Evolutionary conservation across 2,797 vertebrate species (phyloP).

Genomic region (Pseudomugil gertrudae): DNA sequence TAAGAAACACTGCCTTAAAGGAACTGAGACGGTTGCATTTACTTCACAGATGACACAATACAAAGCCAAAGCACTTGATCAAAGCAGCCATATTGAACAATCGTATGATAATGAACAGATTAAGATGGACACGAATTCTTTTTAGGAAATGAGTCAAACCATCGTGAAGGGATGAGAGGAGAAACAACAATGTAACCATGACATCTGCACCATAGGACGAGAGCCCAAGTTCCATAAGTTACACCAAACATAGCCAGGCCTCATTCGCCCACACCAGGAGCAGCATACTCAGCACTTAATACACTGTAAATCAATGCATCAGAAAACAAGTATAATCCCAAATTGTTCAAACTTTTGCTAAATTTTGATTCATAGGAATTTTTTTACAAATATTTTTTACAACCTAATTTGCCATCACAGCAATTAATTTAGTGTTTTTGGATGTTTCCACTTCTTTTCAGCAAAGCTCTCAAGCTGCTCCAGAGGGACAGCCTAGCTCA

Average conservation of each 20-base stretch:
- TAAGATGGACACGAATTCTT: conserved; percentile 43
- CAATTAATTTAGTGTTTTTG: too few relatives aligned
- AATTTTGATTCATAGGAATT: neutral
- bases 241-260: conserved; percentile 75
- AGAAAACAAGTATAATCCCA: neutral
- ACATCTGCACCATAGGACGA: conserved; percentile 61
- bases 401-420: too few relatives aligned
- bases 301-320: conserved; percentile 56
- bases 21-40: conserved; percentile 26
- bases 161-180: conserved; percentile 60
- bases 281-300: conserved; percentile 62
- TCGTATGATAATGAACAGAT: conserved; percentile 58
- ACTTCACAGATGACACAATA: conserved; percentile 52
- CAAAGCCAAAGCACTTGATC: conserved; percentile 57
- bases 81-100: conserved; percentile 60
- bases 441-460: neutral
- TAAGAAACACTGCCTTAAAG: too few relatives aligned
- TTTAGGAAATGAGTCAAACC: conserved; percentile 64
- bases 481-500: neutral
- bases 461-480: too few relatives aligned
- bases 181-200: conserved; percentile 65
- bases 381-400: neutral
- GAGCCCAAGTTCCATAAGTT: conserved; percentile 71
- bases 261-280: conserved; percentile 77
- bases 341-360: neutral